phyloP scores from a whole-genome alignment of 1,140 invertebrate genomes.

The Anastrepha obliqua region DNA sequence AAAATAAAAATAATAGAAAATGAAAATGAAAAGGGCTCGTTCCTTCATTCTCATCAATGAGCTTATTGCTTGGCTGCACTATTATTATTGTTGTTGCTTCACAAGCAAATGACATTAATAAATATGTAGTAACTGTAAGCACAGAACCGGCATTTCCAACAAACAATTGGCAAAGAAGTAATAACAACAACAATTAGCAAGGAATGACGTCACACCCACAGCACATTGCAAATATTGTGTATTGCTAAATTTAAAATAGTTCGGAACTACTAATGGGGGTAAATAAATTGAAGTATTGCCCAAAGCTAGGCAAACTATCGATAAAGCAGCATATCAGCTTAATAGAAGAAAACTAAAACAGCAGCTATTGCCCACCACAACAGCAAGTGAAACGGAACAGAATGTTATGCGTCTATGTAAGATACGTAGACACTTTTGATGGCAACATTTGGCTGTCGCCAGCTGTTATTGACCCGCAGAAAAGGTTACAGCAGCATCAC shows the following conservation, averaged over 20 bases:
- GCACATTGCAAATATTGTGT: not conserved
- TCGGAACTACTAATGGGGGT: too few species aligned
- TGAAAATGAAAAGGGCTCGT: not conserved
- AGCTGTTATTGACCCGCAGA: constrained; percentile 32
- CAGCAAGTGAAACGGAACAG: not conserved
- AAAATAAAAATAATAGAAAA: constrained; percentile 23
- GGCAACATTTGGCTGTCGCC: not conserved
- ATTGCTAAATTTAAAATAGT: too few species aligned
- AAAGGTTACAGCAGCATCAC: not conserved
- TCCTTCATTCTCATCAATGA: not conserved
- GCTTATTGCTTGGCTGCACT: not conserved
- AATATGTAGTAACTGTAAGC: constrained; percentile 14
- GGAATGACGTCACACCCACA: not conserved
- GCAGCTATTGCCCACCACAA: not conserved
- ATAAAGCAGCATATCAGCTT: too few species aligned
- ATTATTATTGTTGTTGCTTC: not conserved
- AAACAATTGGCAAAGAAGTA: constrained; percentile 46
- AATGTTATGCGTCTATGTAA: not conserved
- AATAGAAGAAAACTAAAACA: not conserved
- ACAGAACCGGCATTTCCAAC: not conserved
- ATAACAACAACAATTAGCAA: not conserved
- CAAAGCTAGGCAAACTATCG: too few species aligned
- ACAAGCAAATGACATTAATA: constrained; percentile 20
- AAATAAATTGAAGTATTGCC: too few species aligned
- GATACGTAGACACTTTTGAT: not conserved